phyloP scores from a whole-genome alignment of 1,140 invertebrate species.

The Drosophila setifemur region DNA sequence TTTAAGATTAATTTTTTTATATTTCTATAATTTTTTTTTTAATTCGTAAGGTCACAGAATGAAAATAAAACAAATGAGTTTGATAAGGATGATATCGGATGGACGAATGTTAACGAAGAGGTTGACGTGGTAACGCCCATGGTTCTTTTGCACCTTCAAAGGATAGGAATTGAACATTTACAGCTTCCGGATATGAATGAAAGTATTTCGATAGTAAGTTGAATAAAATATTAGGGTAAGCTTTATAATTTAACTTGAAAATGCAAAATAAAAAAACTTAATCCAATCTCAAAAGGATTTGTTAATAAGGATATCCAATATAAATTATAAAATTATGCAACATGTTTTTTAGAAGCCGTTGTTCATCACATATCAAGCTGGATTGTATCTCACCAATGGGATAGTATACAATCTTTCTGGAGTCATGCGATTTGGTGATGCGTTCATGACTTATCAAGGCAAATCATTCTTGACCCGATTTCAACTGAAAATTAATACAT shows the following conservation, averaged over 20 bases:
- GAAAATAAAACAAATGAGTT: constrained; percentile 4
- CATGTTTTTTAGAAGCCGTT: constrained; percentile 55
- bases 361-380: constrained; percentile 62
- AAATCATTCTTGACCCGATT: constrained; percentile 68
- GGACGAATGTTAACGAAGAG: constrained; percentile 73
- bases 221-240: not conserved
- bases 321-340: not conserved
- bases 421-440: constrained; percentile 55
- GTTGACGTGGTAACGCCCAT: constrained; percentile 73
- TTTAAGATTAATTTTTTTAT: not conserved
- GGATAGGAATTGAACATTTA: constrained; percentile 59
- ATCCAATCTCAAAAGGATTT: too few relatives aligned
- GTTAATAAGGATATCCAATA: too few relatives aligned
- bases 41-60: not conserved
- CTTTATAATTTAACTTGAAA: not conserved
- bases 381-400: constrained; percentile 60
- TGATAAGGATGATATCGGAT: constrained; percentile 46
- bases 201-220: constrained; percentile 48
- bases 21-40: not conserved
- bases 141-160: constrained; percentile 64
- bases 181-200: constrained; percentile 69
- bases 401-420: constrained; percentile 69
- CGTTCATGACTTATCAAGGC: constrained; percentile 71
- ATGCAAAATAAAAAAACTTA: not conserved
- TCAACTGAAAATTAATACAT: constrained; percentile 64